A percentile compares a stretch with the other conserved stretches of the same genome.
These are phyloP conservation scores for Pararge aegeria DNA, from an alignment of 1,140 invertebrate genomes.

Conservation along the genomic window DNA sequence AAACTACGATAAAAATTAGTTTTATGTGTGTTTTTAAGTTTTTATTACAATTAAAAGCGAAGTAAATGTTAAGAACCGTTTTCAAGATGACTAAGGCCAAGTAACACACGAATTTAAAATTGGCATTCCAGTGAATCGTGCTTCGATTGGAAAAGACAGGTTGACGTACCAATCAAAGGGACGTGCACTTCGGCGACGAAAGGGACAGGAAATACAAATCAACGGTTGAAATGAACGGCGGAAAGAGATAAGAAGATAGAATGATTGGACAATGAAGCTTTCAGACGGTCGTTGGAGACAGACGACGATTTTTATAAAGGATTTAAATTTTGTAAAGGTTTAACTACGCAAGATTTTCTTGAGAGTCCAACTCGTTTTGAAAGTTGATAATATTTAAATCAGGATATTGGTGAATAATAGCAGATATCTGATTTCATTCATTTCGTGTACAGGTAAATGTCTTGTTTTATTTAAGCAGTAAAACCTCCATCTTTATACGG, in stretches of 20 bases:
- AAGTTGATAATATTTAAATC: not conserved
- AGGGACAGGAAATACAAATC: constrained; percentile 30
- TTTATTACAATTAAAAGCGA: constrained; percentile 20
- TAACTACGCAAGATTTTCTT: not conserved
- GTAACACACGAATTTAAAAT: constrained; percentile 35
- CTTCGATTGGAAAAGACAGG: constrained; percentile 44
- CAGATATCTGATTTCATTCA: too few relatives aligned
- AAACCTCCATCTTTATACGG: too few relatives aligned
- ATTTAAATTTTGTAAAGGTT: not conserved
- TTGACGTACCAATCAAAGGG: constrained; percentile 52
- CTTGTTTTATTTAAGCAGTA: too few relatives aligned
- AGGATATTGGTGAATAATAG: too few relatives aligned
- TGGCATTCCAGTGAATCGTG: constrained; percentile 41
- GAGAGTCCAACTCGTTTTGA: not conserved
- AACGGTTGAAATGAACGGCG: not conserved
- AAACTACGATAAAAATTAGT: too few relatives aligned
- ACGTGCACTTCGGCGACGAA: constrained; percentile 27
- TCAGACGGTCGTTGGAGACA: not conserved
- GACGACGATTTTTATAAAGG: not conserved
- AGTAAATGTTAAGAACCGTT: constrained; percentile 27
- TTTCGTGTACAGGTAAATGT: too few relatives aligned
- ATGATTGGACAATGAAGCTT: constrained; percentile 6
- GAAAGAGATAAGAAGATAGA: constrained; percentile 8
- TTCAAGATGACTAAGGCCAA: constrained; percentile 37
- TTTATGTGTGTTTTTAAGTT: too few relatives aligned